Base-by-base conservation (phyloP, 2,113 vertebrate species). In the Gadus macrocephalus region DNA sequence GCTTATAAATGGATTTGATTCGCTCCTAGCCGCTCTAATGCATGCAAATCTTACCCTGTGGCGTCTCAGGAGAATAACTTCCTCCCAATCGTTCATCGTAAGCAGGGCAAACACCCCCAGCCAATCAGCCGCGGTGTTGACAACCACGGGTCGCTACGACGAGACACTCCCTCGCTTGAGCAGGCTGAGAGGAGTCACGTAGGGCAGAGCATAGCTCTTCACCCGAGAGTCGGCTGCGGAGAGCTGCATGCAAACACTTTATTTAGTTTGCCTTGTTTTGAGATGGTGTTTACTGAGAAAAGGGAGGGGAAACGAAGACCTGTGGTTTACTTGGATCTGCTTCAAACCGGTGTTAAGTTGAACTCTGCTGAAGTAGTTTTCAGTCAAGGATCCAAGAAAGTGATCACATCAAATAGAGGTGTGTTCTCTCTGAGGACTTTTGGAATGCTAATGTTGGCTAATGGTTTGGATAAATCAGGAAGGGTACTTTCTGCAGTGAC, bases 1-100 rank as follows among this genome's bases (percentile, higher is more conserved):
- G 79, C 72, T 85, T 78, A 74, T 74, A 84, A 88, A 87, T 87
- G 72, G 74, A 88, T 86, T 88, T 83, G 81, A 87, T 84, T 85
- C 80, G 76, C 81, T 74, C 77, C 78, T 64, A 49, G 73, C 82
- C 77, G 72, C 74, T 76, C 72, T 88, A 90, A 89, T 89, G 81
- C 81, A 88, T 90, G 86, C 87, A 89, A 86, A 90, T 89, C 89
- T 14, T 16, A 81, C 78, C 74, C 15, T 16, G 74, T 73, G 71
- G 78, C 35, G 81, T 90, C 82, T 84, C 82, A 69, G 64, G 78
- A 86, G 84, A 86, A 86, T 84, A 80, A 87, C 74, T 85, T 53
- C 25, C 78, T 66, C 31, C 31, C 31, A 79, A 79, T 71, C 81
- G 70, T 74, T 77, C 70, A 27, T 79, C 71, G 80, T 81, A 83